phyloP scores from a whole-genome alignment of 2,888 invertebrate genomes.

The Caenorhabditis japonica region DNA sequence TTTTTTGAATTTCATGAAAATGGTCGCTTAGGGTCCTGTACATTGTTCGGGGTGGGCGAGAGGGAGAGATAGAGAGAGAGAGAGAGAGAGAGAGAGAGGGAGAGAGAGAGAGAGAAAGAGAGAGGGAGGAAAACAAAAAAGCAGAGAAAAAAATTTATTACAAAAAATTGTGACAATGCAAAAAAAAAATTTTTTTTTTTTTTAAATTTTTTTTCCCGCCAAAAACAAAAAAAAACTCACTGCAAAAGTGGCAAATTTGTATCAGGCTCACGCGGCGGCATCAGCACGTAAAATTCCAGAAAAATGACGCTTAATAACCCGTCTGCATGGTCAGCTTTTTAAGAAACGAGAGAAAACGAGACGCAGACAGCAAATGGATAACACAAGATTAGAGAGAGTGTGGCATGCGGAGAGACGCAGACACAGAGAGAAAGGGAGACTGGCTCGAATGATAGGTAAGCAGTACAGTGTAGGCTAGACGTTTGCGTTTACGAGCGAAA shows the following conservation, averaged over 20 bases:
- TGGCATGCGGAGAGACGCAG: background rate
- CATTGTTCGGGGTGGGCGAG: background rate
- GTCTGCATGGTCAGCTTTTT: conserved; percentile 24
- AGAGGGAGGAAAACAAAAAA: background rate
- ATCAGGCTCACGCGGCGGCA: background rate
- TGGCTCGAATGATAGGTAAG: no score
- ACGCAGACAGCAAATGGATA: conserved; percentile 15
- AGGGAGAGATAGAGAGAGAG: background rate
- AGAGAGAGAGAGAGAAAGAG: no score
- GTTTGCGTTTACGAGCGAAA: no score
- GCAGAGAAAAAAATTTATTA: background rate
- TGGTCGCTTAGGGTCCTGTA: no score
- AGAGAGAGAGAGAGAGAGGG: no score
- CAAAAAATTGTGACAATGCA: background rate
- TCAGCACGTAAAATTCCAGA: background rate
- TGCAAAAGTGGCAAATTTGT: conserved; percentile 13
- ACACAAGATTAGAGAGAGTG: background rate
- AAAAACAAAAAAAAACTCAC: conserved; percentile 15
- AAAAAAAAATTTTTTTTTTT: background rate
- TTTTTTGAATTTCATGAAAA: no score
- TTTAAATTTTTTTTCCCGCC: background rate
- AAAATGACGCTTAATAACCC: conserved; percentile 9
- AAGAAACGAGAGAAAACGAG: conserved; percentile 1
- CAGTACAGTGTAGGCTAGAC: no score
- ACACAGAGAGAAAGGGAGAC: background rate